Base-by-base conservation (phyloP, 1,140 invertebrate species). In the Drosophila nigrodunni region DNA sequence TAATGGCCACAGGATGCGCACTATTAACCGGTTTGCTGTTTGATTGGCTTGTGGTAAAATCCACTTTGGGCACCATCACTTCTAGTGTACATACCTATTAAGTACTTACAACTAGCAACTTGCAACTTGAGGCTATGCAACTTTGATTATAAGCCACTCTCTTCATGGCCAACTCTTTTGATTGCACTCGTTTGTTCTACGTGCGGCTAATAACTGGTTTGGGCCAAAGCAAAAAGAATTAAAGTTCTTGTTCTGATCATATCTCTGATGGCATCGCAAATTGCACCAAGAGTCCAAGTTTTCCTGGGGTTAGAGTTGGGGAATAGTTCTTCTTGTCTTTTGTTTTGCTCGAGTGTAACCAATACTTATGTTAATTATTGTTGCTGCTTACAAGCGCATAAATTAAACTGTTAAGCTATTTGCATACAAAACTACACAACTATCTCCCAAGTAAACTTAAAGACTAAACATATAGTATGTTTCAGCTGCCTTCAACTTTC, bases 11-110 rank as follows among this genome's bases (percentile, higher is more conserved):
- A 87, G 82, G 82, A 87, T 82, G 71, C 73, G 60, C 49, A 70
- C 85, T 80, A 88, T 87, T 79, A 87, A 87, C 83, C 83, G 83
- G 83, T 87, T 87, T 87, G 80, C 73, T 43, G 78, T 83, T 76
- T 88, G 80, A 88, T 87, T 87, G 83, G 82, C 82, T 74, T 68
- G 68, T 35, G 55, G 73, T 57, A 67, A 70, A 70, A 10, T 39
- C 47, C 70, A 41, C 70, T 69, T 47, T 49, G 21, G 21, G 49
- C 43, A 34, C 65, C 41, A 43, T 69, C 77, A 88, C 72, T 87
- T 87, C 83, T 80, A 64, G 83, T 87, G 83, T 87, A 87, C 69
- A 87, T 79, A 83, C 80, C 70, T 54, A 77, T 75, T 77, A 88
- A 82, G 82, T 74, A 66, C 83, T 66, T 57, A 37, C 21, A 55